phyloP scores from a whole-genome alignment of 2,113 vertebrate species.

The Chaenogobius annularis region DNA sequence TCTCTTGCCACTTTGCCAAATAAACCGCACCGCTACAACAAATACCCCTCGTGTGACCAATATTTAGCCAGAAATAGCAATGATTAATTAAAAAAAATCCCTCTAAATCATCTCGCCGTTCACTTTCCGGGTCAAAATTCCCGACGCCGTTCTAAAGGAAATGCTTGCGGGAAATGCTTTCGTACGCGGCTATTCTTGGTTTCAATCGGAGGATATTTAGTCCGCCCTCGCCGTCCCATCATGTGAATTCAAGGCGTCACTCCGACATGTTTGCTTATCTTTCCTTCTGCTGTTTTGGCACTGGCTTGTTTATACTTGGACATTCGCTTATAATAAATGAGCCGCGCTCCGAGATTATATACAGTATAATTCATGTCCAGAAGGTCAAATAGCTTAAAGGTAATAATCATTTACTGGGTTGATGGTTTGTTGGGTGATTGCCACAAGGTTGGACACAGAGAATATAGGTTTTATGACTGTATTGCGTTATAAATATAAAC shows the following conservation, averaged over 20 bases:
- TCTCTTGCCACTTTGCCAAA: too few species aligned
- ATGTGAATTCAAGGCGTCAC: slow-evolving; percentile 14
- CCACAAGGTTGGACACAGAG: neutral
- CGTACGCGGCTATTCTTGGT: slow-evolving; percentile 41
- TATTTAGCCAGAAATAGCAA: neutral
- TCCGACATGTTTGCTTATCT: slow-evolving; percentile 58
- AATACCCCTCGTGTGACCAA: too few species aligned
- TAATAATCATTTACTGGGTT: neutral
- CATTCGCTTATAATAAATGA: slow-evolving; percentile 24
- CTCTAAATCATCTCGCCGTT: too few species aligned
- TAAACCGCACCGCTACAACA: too few species aligned
- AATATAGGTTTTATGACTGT: neutral
- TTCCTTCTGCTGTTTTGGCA: slow-evolving; percentile 55
- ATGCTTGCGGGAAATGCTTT: slow-evolving; percentile 24
- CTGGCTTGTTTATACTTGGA: slow-evolving; percentile 16
- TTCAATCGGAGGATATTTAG: slow-evolving; percentile 72
- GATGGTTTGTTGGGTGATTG: neutral
- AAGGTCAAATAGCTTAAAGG: slow-evolving; percentile 36
- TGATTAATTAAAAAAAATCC: too few species aligned
- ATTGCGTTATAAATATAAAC: neutral
- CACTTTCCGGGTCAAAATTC: neutral
- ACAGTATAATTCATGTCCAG: slow-evolving; percentile 14
- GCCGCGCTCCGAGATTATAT: neutral
- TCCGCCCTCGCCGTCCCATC: slow-evolving; percentile 21
- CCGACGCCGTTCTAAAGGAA: slow-evolving; percentile 20